These are phyloP conservation scores for Acanthaster planci DNA, from an alignment of 35 echinoderm and acorn worm genomes.

Conservation along the genomic window DNA sequence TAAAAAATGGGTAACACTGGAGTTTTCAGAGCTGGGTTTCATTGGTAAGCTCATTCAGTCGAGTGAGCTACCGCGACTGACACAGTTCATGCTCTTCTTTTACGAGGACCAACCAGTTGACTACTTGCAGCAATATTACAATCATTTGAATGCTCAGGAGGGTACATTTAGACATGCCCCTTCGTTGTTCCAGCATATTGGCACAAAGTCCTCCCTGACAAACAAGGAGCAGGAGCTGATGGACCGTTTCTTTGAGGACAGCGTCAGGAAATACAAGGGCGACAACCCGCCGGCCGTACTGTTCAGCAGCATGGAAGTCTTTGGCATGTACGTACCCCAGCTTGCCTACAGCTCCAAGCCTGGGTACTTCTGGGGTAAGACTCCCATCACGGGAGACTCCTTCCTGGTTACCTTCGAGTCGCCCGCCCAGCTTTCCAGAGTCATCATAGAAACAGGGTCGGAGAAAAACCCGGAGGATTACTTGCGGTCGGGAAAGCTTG, in stretches of 20 bases:
- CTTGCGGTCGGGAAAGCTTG: slow-evolving; percentile 52
- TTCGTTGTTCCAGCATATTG: slow-evolving; percentile 89
- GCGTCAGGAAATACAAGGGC: slow-evolving; percentile 41
- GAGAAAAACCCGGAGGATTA: slow-evolving; percentile 75
- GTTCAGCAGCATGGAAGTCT: slow-evolving; percentile 78
- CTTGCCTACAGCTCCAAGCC: slow-evolving; percentile 83
- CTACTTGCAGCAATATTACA: slow-evolving; percentile 78
- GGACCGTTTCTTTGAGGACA: slow-evolving; percentile 81
- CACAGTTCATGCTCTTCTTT: slow-evolving; percentile 85
- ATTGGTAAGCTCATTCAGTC: slow-evolving; percentile 88
- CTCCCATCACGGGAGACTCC: slow-evolving; percentile 54
- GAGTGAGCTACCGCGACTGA: slow-evolving; percentile 49
- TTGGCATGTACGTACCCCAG: slow-evolving; percentile 90
- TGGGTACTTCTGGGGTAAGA: slow-evolving; percentile 92
- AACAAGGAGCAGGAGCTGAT: slow-evolving; percentile 69
- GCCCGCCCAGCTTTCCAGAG: slow-evolving; percentile 49
- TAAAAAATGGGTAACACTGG: slow-evolving; percentile 67
- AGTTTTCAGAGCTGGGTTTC: slow-evolving; percentile 94
- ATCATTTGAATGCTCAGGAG: slow-evolving; percentile 66
- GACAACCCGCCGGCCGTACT: slow-evolving; percentile 82
- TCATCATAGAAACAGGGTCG: slow-evolving; percentile 74
- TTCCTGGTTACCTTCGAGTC: slow-evolving; percentile 72
- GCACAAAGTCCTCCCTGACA: slow-evolving; percentile 69
- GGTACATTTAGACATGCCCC: slow-evolving; percentile 63
- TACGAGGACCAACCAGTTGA: slow-evolving; percentile 91